phyloP scores from a whole-genome alignment of 2,888 invertebrate genomes.

The Eupithecia subfuscata region DNA sequence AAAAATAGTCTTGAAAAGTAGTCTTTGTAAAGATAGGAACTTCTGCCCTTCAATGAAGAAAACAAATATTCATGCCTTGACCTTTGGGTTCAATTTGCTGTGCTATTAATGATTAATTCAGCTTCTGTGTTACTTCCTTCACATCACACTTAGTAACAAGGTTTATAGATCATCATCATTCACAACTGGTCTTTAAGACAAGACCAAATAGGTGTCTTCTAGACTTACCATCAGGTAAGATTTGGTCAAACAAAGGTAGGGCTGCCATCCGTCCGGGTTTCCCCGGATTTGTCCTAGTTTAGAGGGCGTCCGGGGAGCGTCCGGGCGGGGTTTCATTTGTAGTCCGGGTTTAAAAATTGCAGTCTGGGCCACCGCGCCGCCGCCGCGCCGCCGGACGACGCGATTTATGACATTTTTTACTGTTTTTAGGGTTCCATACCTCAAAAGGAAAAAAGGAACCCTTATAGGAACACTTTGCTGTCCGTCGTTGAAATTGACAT shows the following conservation, averaged over 20 bases:
- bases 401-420: too few species aligned
- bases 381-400: too few species aligned
- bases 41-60: background rate
- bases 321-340: too few species aligned
- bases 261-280: too few species aligned
- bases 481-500: too few species aligned
- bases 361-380: too few species aligned
- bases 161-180: background rate
- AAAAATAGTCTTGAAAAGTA: background rate
- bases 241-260: background rate
- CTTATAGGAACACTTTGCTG: too few species aligned
- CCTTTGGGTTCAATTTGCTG: background rate
- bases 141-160: background rate
- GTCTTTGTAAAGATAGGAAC: background rate
- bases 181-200: background rate
- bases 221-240: background rate
- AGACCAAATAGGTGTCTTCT: background rate
- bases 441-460: too few species aligned
- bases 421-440: too few species aligned
- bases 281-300: too few species aligned
- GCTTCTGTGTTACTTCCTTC: background rate
- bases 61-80: slow-evolving; percentile 17
- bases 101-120: background rate
- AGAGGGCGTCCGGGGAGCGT: too few species aligned
- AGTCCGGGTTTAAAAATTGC: too few species aligned